phyloP scores from a whole-genome alignment of 2,797 vertebrate species.

The Anguilla megastoma region DNA sequence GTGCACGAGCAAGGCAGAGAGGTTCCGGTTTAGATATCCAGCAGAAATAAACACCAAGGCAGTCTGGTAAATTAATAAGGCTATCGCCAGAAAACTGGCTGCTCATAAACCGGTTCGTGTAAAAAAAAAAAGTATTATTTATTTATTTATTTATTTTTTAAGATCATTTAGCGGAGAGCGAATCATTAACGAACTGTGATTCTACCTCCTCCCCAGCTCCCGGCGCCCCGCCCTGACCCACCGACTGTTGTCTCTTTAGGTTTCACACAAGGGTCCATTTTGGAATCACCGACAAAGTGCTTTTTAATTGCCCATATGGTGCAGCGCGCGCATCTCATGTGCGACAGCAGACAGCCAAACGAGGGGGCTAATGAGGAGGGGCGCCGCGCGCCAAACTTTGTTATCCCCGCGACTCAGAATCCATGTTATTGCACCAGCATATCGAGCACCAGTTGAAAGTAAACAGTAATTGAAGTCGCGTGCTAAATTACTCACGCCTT shows the following conservation, averaged over 20 bases:
- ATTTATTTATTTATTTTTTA: no score
- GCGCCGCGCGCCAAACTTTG: slow-evolving; percentile 12
- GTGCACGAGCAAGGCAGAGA: background rate
- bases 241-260: slow-evolving; percentile 5
- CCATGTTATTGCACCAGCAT: background rate
- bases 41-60: background rate
- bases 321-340: slow-evolving; percentile 12
- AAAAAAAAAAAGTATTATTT: background rate
- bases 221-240: slow-evolving; percentile 16
- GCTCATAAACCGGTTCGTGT: background rate
- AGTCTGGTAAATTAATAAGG: slow-evolving; percentile 8
- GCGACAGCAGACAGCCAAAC: slow-evolving; percentile 11
- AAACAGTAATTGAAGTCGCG: background rate
- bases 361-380: slow-evolving; percentile 1
- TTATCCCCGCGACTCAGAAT: background rate
- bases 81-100: slow-evolving; percentile 25
- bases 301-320: slow-evolving; percentile 32
- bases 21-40: background rate
- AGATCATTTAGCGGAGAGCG: background rate
- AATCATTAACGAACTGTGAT: slow-evolving; percentile 7
- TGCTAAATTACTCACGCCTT: slow-evolving; percentile 8
- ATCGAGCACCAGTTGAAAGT: background rate
- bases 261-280: slow-evolving; percentile 14
- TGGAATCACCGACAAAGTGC: slow-evolving; percentile 25
- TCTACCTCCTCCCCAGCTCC: background rate